phyloP scores from a whole-genome alignment of 1,140 invertebrate species.

The Lineus longissimus region DNA sequence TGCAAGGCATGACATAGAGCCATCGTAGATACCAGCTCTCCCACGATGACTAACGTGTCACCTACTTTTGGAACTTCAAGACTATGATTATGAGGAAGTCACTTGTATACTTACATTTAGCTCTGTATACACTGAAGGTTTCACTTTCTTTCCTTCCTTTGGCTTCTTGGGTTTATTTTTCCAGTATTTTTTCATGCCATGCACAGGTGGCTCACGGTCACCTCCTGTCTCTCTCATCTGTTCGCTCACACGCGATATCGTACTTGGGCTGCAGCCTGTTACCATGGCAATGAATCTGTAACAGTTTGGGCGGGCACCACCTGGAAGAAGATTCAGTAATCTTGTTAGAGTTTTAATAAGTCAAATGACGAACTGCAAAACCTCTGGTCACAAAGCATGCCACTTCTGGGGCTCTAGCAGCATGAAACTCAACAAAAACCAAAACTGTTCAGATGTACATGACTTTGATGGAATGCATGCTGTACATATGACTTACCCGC shows the following conservation, averaged over 20 bases:
- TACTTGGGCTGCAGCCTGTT: constrained; percentile 38
- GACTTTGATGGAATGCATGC: no score
- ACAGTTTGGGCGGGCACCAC: constrained; percentile 37
- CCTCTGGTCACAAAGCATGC: no score
- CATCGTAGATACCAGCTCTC: no score
- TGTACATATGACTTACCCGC: no score
- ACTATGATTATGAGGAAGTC: no score
- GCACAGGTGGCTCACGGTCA: constrained; percentile 36
- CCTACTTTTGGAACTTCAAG: no score
- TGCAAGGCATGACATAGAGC: no score
- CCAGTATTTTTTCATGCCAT: constrained; percentile 42
- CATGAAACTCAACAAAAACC: no score
- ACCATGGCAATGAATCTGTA: constrained; percentile 43
- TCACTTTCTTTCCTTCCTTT: background rate
- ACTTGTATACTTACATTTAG: no score
- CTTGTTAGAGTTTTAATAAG: background rate
- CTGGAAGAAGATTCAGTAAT: constrained; percentile 17
- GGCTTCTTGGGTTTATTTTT: constrained; percentile 13
- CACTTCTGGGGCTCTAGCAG: background rate
- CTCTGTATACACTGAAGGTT: no score
- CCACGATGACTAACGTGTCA: no score
- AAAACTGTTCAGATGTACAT: no score
- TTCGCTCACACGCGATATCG: constrained; percentile 35
- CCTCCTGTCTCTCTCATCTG: constrained; percentile 41
- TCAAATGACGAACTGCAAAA: background rate